Base-by-base conservation (phyloP, 2,888 invertebrate species). In the Sinodicranocentrus sp. region DNA sequence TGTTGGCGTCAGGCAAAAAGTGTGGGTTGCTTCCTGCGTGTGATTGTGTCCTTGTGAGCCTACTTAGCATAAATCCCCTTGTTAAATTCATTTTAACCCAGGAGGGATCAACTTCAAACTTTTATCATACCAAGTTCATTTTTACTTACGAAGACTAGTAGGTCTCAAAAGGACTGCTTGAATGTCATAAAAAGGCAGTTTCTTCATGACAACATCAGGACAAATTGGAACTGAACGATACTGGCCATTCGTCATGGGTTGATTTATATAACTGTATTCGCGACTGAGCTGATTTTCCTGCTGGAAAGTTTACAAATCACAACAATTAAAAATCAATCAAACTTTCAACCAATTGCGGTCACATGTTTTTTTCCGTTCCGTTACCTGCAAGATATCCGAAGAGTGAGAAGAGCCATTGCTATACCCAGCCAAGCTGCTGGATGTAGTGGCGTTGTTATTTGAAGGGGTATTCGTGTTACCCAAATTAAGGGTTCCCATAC, bases 171-270 rank as follows among this genome's bases (percentile, higher is more conserved):
- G 92, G 90, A 97, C 97, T 0, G 94, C 95, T 79, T 96, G 90
- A 85, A 96, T 93, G 91, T 98, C 98, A 91, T 96, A 98, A 91
- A 98, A 98, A 1, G 98, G 98, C 71, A 98, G 92, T 89, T 94
- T 94, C 90, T 96, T 97, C 89, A 98, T 94, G 90, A 94, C 94
- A n/a, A 98, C 97, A 91, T 98, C 97, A 0, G 98, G 97, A 90
- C 97, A 96, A 72, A 97, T 94, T 5, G 97, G 97, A 91, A 94
- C 94, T 21, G 77, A 65, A n/a, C 52, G 13, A 39, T 39, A 59
- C n/a, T 44, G 57, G 5, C 78, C 70, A 48, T 78, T 48, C 13
- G 21, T 67, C 2, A 44, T 33, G 10, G 43, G 2, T 17, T 61
- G 67, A n/a, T n/a, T n/a, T n/a, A n/a, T n/a, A n/a, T n/a, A n/a